Evolutionary conservation across 2,797 vertebrate genomes (phyloP), one percentile per base, ranked within the genome.

Genomic region (Ataeniobius toweri): DNA sequence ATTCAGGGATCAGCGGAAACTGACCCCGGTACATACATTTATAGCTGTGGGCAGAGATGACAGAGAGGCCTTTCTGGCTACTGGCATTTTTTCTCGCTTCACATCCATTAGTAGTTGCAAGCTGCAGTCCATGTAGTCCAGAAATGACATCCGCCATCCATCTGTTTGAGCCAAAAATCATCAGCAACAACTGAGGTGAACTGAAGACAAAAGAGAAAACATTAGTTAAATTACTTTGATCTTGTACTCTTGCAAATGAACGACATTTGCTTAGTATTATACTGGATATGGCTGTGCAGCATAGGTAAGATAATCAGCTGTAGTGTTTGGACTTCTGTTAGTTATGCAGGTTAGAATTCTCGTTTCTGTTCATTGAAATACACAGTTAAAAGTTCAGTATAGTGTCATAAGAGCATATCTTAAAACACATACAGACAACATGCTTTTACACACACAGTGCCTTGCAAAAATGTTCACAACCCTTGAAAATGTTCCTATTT

Each of bases 1-100:
- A 78, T 83, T 89, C 78, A 88, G 79, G 82, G 79, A 84, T 89
- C 79, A 85, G 90, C 84, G 79, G 70, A 79, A 79, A 87, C 26
- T 71, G 67, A 73, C 71, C 50, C 59, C 24, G 65, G 44, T 67
- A 81, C 79, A 81, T 76, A 65, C 75, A 87, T 55, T 26, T 41
- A 50, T 71, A 74, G 74, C 78, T 67, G 9, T 13, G 75, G 72
- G 73, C 71, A 71, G 73, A 63, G 75, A 39, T 4, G 31, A 12
- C 3, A 65, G 63, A 50, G n/a, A 51, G 51, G 61, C 69, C 36
- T 50, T 55, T 75, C 69, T 71, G 46, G 8, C 63, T 73, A 39
- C n/a, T 71, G 56, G 65, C 67, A 36, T 61, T 56, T 24, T 53
- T 68, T 50, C 58, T 67, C 67, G 31, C 73, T 69, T 41, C 41